A percentile compares a stretch with the other conserved stretches of the same genome.
phyloP scores from a whole-genome alignment of 2,113 vertebrate species.

The Menidia beryllina region DNA sequence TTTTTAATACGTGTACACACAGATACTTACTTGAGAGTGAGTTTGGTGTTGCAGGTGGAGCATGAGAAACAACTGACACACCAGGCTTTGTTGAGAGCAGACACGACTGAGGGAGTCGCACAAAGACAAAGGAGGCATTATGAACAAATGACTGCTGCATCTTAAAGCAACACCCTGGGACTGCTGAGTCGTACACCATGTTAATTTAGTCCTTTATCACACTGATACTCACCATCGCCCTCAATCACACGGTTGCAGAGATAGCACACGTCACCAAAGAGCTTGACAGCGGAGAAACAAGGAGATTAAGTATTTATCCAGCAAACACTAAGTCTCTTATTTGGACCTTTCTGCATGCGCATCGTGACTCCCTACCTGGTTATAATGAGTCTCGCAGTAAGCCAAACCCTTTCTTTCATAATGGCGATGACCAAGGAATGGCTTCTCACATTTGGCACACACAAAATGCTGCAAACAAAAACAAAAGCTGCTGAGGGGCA shows the following conservation, averaged over 20 bases:
- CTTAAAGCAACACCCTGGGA: conserved; percentile 12
- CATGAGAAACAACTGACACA: conserved; percentile 98
- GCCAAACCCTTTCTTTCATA: conserved; percentile 97
- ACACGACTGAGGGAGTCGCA: conserved; percentile 86
- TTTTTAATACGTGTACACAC: background rate
- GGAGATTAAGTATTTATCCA: conserved; percentile 16
- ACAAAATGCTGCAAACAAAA: conserved; percentile 93
- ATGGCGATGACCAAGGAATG: conserved; percentile 97
- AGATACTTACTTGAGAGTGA: conserved; percentile 98
- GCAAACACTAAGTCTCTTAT: conserved; percentile 12
- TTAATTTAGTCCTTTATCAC: conserved; percentile 22
- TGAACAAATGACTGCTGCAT: background rate
- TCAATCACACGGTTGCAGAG: conserved; percentile 99
- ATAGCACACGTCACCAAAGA: conserved; percentile 98
- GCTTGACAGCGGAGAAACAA: conserved; percentile 77
- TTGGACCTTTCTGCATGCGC: background rate
- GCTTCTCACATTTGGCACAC: conserved; percentile 98
- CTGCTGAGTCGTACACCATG: conserved; percentile 1
- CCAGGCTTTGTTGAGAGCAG: conserved; percentile 99
- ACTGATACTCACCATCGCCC: conserved; percentile 90
- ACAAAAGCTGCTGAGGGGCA: conserved; percentile 17
- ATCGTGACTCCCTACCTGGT: conserved; percentile 86
- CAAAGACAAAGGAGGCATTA: conserved; percentile 2
- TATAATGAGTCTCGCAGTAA: conserved; percentile 98
- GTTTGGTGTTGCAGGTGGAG: conserved; percentile 97